These are phyloP conservation scores for Gari tellinella DNA, from an alignment of 2,888 invertebrate genomes.

Conservation along the genomic window DNA sequence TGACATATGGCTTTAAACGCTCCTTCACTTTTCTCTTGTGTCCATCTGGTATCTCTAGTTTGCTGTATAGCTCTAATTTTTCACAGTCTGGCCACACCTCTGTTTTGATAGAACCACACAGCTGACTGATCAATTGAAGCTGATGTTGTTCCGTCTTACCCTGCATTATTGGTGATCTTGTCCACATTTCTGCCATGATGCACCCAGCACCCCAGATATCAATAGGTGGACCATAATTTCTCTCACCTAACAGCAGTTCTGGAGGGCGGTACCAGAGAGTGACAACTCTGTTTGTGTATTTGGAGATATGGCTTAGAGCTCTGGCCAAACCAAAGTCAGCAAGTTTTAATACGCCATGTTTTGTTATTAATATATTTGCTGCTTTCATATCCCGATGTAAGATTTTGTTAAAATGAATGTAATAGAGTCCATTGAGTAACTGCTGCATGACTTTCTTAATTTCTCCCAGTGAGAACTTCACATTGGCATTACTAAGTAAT, in stretches of 20 bases:
- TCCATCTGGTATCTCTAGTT: conserved; percentile 81
- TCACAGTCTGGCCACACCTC: conserved; percentile 96
- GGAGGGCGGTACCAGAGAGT: conserved; percentile 95
- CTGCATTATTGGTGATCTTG: conserved; percentile 88
- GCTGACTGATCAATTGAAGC: conserved; percentile 95
- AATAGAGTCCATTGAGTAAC: conserved; percentile 94
- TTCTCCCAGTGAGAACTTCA: conserved; percentile 98
- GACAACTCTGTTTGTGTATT: conserved; percentile 99
- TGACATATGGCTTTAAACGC: conserved; percentile 92
- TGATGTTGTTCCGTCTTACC: conserved; percentile 99
- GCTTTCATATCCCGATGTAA: conserved; percentile 95
- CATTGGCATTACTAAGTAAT: conserved; percentile 95
- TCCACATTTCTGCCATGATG: conserved; percentile 99
- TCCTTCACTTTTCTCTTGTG: conserved; percentile 83
- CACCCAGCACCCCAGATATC: conserved; percentile 97
- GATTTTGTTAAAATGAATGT: conserved; percentile 95
- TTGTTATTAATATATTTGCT: conserved; percentile 98
- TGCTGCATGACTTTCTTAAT: conserved; percentile 92
- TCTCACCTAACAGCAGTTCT: conserved; percentile 86
- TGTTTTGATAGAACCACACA: conserved; percentile 97
- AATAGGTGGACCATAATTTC: conserved; percentile 98
- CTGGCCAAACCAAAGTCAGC: conserved; percentile 99
- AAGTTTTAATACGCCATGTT: conserved; percentile 93
- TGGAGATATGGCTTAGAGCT: conserved; percentile 94
- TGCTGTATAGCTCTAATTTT: conserved; percentile 91